Conservation (phyloP, 2,797 vertebrate genomes). For the Acanthurus tractus region DNA sequence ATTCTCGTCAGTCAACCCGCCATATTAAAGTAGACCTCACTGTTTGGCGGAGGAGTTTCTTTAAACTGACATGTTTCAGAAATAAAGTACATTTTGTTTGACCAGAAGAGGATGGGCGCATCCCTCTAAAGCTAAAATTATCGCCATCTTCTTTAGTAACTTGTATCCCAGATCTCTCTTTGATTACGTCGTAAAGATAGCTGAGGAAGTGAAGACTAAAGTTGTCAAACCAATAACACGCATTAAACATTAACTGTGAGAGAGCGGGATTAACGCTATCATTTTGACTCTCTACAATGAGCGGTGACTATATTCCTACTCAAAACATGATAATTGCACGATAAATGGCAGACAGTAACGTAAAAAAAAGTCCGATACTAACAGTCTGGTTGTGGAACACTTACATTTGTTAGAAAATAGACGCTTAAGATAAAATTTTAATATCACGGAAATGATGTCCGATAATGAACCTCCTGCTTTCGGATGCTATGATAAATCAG, state of each 20-base stretch:
- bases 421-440: too few relatives aligned
- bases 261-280: not conserved
- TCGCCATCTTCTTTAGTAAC: not conserved
- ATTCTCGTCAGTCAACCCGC: fast-evolving
- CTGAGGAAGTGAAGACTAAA: not conserved
- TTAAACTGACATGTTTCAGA: fast-evolving
- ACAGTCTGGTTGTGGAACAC: fast-evolving
- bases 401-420: not conserved
- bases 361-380: not conserved
- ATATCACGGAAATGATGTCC: constrained; percentile 21
- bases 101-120: not conserved
- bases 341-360: not conserved
- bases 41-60: fast-evolving
- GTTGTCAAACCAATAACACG: not conserved
- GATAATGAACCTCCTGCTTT: constrained; percentile 35
- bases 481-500: not conserved
- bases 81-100: not conserved
- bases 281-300: not conserved
- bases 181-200: not conserved
- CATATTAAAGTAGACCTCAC: fast-evolving
- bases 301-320: too few relatives aligned
- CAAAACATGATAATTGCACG: not conserved
- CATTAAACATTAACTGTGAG: not conserved
- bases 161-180: not conserved
- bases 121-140: constrained; percentile 7